Conservation (phyloP, 1,140 invertebrate species). For the Anagrus nilaparvatae region DNA sequence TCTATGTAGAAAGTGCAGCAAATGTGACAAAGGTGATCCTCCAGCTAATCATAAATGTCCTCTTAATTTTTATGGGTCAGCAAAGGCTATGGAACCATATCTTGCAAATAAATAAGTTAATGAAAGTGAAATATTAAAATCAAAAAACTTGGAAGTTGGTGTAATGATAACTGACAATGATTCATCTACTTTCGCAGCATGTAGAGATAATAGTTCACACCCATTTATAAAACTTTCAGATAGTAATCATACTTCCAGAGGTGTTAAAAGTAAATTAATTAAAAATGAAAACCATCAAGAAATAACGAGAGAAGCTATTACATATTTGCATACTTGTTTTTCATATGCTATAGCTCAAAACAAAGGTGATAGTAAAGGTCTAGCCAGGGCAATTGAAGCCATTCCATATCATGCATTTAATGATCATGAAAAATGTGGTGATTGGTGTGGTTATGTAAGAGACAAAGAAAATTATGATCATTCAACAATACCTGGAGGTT, state of each 20-base stretch:
- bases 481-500: conserved; percentile 13
- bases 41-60: not conserved
- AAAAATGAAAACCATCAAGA: conserved; percentile 13
- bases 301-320: conserved; percentile 12
- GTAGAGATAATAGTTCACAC: conserved; percentile 1
- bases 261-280: conserved; percentile 10
- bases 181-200: conserved; percentile 10
- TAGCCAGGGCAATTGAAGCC: conserved; percentile 8
- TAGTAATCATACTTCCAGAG: conserved; percentile 9
- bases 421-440: conserved; percentile 15
- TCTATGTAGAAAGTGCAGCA: conserved; percentile 1
- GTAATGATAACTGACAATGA: conserved; percentile 13
- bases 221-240: conserved; percentile 12
- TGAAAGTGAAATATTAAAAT: conserved; percentile 10
- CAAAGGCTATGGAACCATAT: conserved; percentile 15
- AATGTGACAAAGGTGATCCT: not conserved
- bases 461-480: conserved; percentile 16
- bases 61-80: conserved; percentile 8
- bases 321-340: conserved; percentile 13
- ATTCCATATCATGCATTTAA: conserved; percentile 18
- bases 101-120: conserved; percentile 4
- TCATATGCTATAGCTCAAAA: conserved; percentile 17
- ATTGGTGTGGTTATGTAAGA: conserved; percentile 16
- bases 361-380: conserved; percentile 12
- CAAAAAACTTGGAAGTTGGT: conserved; percentile 4